These are phyloP conservation scores for Falcaria lacertinaria DNA, from an alignment of 2,888 invertebrate species.

Conservation along the genomic window DNA sequence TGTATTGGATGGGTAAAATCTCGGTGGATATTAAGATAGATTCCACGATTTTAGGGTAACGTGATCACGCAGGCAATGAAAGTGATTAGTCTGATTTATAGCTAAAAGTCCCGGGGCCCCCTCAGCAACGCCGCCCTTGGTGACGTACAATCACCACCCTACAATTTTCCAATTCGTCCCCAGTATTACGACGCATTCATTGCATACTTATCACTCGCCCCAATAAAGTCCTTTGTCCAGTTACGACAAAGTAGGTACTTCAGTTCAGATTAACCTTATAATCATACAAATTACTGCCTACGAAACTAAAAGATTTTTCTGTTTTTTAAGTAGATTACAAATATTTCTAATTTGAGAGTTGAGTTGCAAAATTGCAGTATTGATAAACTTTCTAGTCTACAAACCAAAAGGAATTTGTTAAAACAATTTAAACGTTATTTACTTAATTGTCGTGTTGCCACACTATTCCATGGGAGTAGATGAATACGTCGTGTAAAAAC, in stretches of 20 bases:
- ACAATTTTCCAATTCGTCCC: constrained; percentile 38
- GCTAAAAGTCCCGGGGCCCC: constrained; percentile 31
- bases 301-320: too few species aligned
- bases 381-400: constrained; percentile 31
- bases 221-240: constrained; percentile 10
- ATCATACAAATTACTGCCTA: neutral
- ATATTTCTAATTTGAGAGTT: too few species aligned
- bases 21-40: constrained; percentile 14
- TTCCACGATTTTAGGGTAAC: constrained; percentile 27
- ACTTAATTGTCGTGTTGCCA: constrained; percentile 19
- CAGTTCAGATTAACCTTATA: neutral
- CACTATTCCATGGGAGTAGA: constrained; percentile 21
- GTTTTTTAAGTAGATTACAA: too few species aligned
- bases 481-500: neutral
- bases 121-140: constrained; percentile 42
- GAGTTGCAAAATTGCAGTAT: too few species aligned
- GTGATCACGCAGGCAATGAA: constrained; percentile 37
- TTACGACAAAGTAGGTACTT: neutral
- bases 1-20: neutral
- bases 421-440: constrained; percentile 22
- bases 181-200: constrained; percentile 38
- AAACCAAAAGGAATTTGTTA: constrained; percentile 31
- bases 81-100: constrained; percentile 63
- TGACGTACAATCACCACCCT: constrained; percentile 52
- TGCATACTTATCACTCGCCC: constrained; percentile 48